These are phyloP conservation scores for Corynorhinus townsendii DNA, from an alignment of 2,113 vertebrate genomes.

Conservation along the genomic window DNA sequence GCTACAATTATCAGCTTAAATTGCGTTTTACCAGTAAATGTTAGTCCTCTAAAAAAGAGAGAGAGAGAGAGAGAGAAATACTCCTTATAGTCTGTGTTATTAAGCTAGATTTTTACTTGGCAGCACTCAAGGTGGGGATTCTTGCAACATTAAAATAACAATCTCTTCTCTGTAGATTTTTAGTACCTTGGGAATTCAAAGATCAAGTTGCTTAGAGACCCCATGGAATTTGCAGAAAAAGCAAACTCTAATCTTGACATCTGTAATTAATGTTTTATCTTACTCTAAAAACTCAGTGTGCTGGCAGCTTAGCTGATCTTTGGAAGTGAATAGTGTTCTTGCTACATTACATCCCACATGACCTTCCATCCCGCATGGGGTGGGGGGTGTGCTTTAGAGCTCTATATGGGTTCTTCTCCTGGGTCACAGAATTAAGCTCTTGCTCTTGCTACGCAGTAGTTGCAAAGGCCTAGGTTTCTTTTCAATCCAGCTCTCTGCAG, in stretches of 20 bases:
- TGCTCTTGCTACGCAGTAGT: neutral
- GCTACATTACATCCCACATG: neutral
- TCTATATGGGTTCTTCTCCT: neutral
- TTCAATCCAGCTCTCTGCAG: neutral
- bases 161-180: constrained; percentile 62
- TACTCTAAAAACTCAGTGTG: constrained; percentile 55
- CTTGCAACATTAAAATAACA: constrained; percentile 66
- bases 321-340: constrained; percentile 33
- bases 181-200: constrained; percentile 64
- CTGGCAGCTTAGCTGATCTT: constrained; percentile 56
- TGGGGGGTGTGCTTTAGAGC: neutral
- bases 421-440: neutral
- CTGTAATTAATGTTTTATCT: constrained; percentile 74
- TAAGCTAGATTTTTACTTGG: constrained; percentile 63
- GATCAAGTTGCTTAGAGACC: constrained; percentile 70
- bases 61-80: neutral
- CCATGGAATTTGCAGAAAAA: constrained; percentile 66
- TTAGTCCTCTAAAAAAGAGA: constrained; percentile 4
- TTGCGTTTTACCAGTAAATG: constrained; percentile 41
- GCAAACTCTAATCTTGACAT: constrained; percentile 72
- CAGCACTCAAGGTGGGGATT: constrained; percentile 62
- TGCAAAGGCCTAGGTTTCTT: neutral
- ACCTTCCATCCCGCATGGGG: neutral
- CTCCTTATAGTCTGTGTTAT: constrained; percentile 44
- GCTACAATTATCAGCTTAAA: constrained; percentile 56